These are phyloP conservation scores for Melanotaenia boesemani DNA, from an alignment of 2,797 vertebrate species.

Conservation along the genomic window DNA sequence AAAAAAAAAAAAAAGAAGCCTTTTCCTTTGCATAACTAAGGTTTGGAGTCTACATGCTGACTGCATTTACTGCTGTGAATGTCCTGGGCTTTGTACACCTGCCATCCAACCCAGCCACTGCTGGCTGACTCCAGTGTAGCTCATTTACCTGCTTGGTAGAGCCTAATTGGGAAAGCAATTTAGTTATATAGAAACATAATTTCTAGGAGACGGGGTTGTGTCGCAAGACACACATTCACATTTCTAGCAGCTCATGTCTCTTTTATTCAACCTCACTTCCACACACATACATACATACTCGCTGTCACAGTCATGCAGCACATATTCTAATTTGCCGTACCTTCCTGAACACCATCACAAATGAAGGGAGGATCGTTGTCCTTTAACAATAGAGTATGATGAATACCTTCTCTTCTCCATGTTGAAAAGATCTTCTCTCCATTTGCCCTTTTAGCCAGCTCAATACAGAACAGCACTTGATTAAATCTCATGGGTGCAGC, in stretches of 20 bases:
- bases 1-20: too few species aligned
- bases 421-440: constrained; percentile 60
- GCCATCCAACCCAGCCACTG: neutral
- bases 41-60: neutral
- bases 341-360: constrained; percentile 32
- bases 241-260: constrained; percentile 28
- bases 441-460: constrained; percentile 64
- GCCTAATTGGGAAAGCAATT: constrained; percentile 14
- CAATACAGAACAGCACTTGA: constrained; percentile 64
- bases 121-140: neutral
- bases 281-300: constrained; percentile 11
- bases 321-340: constrained; percentile 49
- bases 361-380: constrained; percentile 59
- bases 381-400: constrained; percentile 63
- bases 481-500: constrained; percentile 70
- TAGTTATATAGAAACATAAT: constrained; percentile 13
- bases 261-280: constrained; percentile 16
- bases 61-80: neutral
- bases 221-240: constrained; percentile 44
- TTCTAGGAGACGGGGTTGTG: constrained; percentile 5
- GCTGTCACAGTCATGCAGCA: constrained; percentile 6
- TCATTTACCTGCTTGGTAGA: constrained; percentile 1
- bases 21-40: neutral
- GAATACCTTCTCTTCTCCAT: constrained; percentile 57
- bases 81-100: constrained; percentile 1